Percentiles rank a stretch among this genome's conserved stretches.
Conservation (phyloP, 2,797 vertebrate species). For the Gambusia yucatana region DNA sequence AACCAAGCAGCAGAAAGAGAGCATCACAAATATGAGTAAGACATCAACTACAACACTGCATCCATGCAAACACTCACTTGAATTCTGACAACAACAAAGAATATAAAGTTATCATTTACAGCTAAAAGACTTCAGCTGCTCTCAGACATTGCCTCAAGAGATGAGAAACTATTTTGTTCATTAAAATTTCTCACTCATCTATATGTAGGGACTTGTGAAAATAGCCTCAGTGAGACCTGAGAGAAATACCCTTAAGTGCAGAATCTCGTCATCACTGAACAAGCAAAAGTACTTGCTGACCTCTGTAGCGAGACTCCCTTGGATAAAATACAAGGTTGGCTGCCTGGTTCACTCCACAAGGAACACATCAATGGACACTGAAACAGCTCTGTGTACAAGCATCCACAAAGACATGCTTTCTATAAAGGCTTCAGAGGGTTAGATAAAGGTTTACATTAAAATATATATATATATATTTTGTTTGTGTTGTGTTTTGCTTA, state of each 20-base stretch:
- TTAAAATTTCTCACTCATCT: constrained; percentile 54
- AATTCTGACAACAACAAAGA: constrained; percentile 27
- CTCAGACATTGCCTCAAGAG: constrained; percentile 44
- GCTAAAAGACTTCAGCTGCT: constrained; percentile 14
- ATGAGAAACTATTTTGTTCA: constrained; percentile 31
- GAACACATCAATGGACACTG: constrained; percentile 27
- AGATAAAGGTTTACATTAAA: background rate
- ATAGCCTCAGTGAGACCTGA: constrained; percentile 44
- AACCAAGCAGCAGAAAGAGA: constrained; percentile 42
- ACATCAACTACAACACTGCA: constrained; percentile 34
- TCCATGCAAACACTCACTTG: constrained; percentile 32
- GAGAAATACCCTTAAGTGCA: constrained; percentile 60
- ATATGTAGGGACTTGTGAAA: constrained; percentile 50
- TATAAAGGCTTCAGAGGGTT: constrained; percentile 4
- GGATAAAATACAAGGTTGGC: constrained; percentile 42
- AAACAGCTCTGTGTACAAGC: constrained; percentile 14
- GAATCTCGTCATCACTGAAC: constrained; percentile 52
- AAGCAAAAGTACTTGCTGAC: constrained; percentile 50
- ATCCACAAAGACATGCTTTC: background rate
- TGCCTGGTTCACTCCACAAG: constrained; percentile 26
- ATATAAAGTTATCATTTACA: constrained; percentile 7
- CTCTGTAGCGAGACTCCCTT: constrained; percentile 50
- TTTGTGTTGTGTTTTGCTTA: background rate
- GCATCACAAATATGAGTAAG: constrained; percentile 41
- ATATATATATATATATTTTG: background rate